Percentiles rank a stretch among this genome's conserved stretches.
Evolutionary conservation across 2,888 invertebrate species (phyloP).

Genomic region (Agrotis puta): DNA sequence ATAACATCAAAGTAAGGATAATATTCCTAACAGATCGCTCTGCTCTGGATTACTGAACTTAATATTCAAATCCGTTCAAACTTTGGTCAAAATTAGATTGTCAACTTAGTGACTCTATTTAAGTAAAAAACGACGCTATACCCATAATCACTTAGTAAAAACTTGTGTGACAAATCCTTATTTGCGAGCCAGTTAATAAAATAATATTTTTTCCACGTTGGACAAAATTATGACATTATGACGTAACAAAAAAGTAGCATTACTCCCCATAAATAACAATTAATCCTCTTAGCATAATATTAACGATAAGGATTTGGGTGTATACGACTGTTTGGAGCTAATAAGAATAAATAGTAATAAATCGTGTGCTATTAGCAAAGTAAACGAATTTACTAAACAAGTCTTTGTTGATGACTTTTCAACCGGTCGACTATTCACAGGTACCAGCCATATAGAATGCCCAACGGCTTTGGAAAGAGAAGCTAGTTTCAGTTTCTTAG

Average conservation of each 20-base stretch:
- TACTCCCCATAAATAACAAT: constrained; percentile 80
- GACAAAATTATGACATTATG: constrained; percentile 76
- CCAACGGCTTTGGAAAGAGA: too few relatives aligned
- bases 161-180: constrained; percentile 61
- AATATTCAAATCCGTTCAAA: constrained; percentile 52
- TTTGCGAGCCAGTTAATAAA: constrained; percentile 54
- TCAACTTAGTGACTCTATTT: constrained; percentile 49
- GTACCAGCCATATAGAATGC: constrained; percentile 2
- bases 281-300: constrained; percentile 87
- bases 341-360: constrained; percentile 75
- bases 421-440: constrained; percentile 35
- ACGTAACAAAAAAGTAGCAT: constrained; percentile 76
- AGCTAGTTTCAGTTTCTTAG: too few relatives aligned
- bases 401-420: constrained; percentile 55
- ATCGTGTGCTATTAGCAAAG: constrained; percentile 77
- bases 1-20: neutral
- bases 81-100: constrained; percentile 52
- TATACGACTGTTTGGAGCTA: constrained; percentile 56
- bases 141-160: constrained; percentile 53
- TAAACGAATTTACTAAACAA: constrained; percentile 65
- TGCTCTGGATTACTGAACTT: constrained; percentile 37
- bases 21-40: constrained; percentile 14
- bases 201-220: constrained; percentile 38
- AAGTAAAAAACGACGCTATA: constrained; percentile 37
- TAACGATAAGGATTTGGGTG: constrained; percentile 80